Base-by-base conservation (phyloP, 2,113 vertebrate genomes). In the Thymallus thymallus region DNA sequence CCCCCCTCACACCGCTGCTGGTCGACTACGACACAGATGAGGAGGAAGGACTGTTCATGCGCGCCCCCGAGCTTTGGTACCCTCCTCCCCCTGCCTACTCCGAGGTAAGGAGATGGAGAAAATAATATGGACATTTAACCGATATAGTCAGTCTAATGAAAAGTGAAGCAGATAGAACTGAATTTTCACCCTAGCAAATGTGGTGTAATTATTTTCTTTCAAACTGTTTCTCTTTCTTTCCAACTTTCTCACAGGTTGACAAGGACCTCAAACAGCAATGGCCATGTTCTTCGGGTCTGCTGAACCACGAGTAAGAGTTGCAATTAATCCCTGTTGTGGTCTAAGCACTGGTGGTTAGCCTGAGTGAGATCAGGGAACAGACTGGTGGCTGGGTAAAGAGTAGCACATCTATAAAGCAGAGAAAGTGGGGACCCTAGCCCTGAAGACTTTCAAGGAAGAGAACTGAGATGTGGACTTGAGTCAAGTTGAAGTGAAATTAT, bases 41-140 rank as follows among this genome's bases (percentile, higher is more conserved):
- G 0, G 94, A 93, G 0, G 94, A 94, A 68, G 94, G 95, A 72
- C 95, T 98, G 78, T 96, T 96, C 79, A 96, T 98, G 91, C 94
- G 90, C 0, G 91, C 89, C 0, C 90, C 94, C 0, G 89, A 91
- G 22, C 91, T 91, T 68, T 84, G 89, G 84, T 94, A 91, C 81
- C 93, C 92, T 82, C 94, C 95, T 0, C 96, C 95, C 0, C 96
- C 96, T 2, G 93, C 94, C 0, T 97, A 96, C 71, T 93, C 92
- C 0, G 94, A 97, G 95, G 96, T 96, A 80, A 22, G n/a, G 2
- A 1, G 56, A 60, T 60, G 48, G 48, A 18, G 48, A 51, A 18
- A 1, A 14, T 3, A 1, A 51, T 1, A 51, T 51, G 14, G 48
- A 51, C 4, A 51, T 51, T 51, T 51, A 16, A 51, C 12, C 18